These are phyloP conservation scores for Octodon degus DNA, from an alignment of 2,113 vertebrate genomes.

Conservation along the genomic window DNA sequence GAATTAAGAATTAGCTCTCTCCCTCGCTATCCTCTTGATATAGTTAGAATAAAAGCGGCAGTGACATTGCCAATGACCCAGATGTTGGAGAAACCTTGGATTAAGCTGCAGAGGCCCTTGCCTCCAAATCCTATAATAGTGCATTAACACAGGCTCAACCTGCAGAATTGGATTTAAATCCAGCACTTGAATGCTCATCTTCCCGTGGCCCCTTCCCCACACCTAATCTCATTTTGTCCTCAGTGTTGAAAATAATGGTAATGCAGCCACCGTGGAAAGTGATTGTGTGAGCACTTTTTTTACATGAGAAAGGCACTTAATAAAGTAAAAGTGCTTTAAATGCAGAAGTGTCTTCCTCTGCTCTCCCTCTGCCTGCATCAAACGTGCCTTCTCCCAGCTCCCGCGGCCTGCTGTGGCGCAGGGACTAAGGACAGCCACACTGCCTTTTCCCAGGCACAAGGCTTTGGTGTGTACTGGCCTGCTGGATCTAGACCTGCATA, in stretches of 20 bases:
- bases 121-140: constrained; percentile 83
- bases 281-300: constrained; percentile 81
- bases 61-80: constrained; percentile 85
- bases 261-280: constrained; percentile 77
- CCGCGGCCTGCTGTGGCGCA: not conserved
- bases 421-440: not conserved
- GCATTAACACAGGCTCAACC: constrained; percentile 83
- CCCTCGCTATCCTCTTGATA: constrained; percentile 78
- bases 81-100: constrained; percentile 83
- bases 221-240: constrained; percentile 87
- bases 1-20: constrained; percentile 79
- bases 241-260: constrained; percentile 83
- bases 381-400: not conserved
- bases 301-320: constrained; percentile 83
- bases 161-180: constrained; percentile 87
- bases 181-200: constrained; percentile 78
- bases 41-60: constrained; percentile 84
- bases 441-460: not conserved
- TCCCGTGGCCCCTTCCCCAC: constrained; percentile 43
- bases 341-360: constrained; percentile 56
- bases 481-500: not conserved
- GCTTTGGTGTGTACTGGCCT: accelerated
- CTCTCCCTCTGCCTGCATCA: constrained; percentile 53
- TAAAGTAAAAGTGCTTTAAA: constrained; percentile 82
- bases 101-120: constrained; percentile 79